Evolutionary conservation across 2,113 vertebrate genomes (phyloP), one percentile per base, ranked within the genome.

Genomic region (Myrmecobius fasciatus): DNA sequence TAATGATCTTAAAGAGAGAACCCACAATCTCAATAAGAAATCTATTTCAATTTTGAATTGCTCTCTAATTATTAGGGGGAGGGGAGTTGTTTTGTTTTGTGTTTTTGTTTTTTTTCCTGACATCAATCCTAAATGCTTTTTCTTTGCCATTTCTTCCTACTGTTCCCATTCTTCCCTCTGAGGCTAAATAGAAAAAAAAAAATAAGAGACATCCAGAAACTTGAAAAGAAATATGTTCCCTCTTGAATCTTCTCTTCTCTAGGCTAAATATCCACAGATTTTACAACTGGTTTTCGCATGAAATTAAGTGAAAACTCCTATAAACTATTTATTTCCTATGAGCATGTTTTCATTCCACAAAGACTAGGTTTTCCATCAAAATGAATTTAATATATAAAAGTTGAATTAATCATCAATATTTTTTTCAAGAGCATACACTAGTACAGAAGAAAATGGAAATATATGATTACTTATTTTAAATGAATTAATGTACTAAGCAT

Each of bases 381-480:
- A 53, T 17, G 83, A 53, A 54, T 89, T 0, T 10, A 31, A 83
- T 56, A 43, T 91, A 2, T 90, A 94, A 93, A 47, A 46, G 0
- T 0, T 92, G 11, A 46, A 1, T 83, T 90, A 92, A 92, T 94
- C 91, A 52, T 47, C 52, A 7, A 95, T 94, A 52, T 51, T 53
- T 6, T 94, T 91, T 95, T 14, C 36, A 92, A 94, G 88, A 56
- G 46, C 92, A 89, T 92, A 51, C 75, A 92, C 22, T 52, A 92
- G 91, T 92, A 88, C 0, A 0, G 75, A 75, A 94, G 53, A 24
- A 54, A 94, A 95, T 28, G 31, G 89, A 5, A 94, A 89, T 52
- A 25, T 24, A 91, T 91, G 24, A 22, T 91, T 92, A 95, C 51
- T 95, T 93, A 83, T 36, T 91, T 96, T 93, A 97, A 88, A 89